phyloP scores from a whole-genome alignment of 1,140 invertebrate genomes.

The Thaumatotibia leucotreta region DNA sequence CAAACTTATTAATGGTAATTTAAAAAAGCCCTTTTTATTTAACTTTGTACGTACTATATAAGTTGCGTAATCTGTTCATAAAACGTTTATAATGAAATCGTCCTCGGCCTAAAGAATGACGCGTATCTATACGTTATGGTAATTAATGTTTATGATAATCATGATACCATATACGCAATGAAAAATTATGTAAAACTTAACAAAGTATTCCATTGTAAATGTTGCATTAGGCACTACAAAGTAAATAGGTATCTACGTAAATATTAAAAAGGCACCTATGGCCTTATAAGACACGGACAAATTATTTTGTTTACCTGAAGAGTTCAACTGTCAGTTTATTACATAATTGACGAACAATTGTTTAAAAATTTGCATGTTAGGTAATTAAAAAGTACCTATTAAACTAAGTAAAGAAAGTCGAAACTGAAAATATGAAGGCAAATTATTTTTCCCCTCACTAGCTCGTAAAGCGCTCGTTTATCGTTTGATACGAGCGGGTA shows the following conservation, averaged over 20 bases:
- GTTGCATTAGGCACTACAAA: background rate
- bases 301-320: background rate
- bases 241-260: background rate
- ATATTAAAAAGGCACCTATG: background rate
- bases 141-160: background rate
- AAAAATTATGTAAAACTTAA: background rate
- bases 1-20: too few species aligned
- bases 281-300: background rate
- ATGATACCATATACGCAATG: background rate
- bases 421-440: too few species aligned
- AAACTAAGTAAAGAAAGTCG: too few species aligned
- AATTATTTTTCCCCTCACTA: too few species aligned
- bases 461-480: too few species aligned
- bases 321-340: too few species aligned
- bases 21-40: too few species aligned
- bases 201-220: background rate
- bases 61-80: background rate
- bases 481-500: too few species aligned
- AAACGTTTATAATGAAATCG: background rate
- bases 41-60: too few species aligned
- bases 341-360: too few species aligned
- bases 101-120: background rate
- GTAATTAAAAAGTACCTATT: too few species aligned
- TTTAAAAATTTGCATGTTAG: too few species aligned
- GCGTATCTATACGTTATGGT: background rate